Evolutionary conservation across 1,140 invertebrate species (phyloP), one percentile per base, ranked within the genome.

Genomic region (Oscheius sp.): DNA sequence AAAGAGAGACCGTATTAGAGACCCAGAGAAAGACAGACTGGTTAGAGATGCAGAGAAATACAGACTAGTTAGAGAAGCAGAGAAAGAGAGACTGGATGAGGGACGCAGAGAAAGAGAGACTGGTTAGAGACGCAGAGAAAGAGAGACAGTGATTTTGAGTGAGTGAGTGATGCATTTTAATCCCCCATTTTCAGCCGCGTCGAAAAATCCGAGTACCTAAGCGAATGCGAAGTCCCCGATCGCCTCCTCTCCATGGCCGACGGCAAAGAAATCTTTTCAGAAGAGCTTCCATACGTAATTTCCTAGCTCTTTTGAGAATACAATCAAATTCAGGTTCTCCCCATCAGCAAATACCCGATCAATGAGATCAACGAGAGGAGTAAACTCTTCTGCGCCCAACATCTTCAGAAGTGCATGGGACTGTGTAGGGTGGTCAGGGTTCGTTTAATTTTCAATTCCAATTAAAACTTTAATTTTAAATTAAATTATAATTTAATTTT

Each of bases 361-460:
- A 77, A 74, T 28, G 82, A 83, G 35, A 78, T 83, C 45, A 84
- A 84, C 46, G 80, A 84, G 38, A 70, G 70, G 35, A 83, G 81
- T 38, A 72, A 75, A 46, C 65, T 77, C 23, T 75, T 83, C 59
- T 84, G 82, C 55, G 79, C 81, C 3, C 68, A 78, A 29, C 82
- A 83, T 61, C 68, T 83, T 31, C 77, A 82, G 59, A 82, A 82
- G 59, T 76, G 75, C 20, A 63, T 84, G 63, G 81, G 82, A 45
- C 55, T 70, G 10, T 81, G 81, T 63, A 64, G 82, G 28, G 76
- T 84, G 36, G 73, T 84, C 29, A 70, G 74, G 71, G 80, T 81
- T 68, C n/a, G 73, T 59, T 3, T 20, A 34, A 2, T 15, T 10
- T 31, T 13, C 23, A 38, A 29, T 26, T n/a, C 35, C 32, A 46